Evolutionary conservation across 1,140 invertebrate genomes (phyloP), one percentile per base, ranked within the genome.

Genomic region (Cheumatopsyche charites): DNA sequence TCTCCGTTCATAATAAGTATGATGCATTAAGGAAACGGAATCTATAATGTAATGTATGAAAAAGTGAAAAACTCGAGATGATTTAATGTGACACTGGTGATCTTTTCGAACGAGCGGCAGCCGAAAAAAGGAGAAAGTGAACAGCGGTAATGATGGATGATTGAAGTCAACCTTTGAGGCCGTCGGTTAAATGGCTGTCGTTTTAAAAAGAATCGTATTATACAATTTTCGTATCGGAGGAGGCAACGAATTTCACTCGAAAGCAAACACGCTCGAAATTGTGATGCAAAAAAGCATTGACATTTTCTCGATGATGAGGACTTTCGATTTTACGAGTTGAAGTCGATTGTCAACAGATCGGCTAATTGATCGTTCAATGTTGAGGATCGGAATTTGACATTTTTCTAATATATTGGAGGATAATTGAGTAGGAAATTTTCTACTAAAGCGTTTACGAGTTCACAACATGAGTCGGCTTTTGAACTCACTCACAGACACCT

Each of bases 21-120:
- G 12, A 47, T 13, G 15, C 11, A 47, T 47, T 13, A 13, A 47
- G 15, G 29, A 36, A 36, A 36, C 9, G 29, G n/a, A n/a, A n/a
- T n/a, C n/a, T n/a, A n/a, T n/a, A n/a, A n/a, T 36, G 29, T 36
- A n/a, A n/a, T 47, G 43, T 47, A 47, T 47, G 43, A 3, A 52
- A 52, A 52, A 7, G 1, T 17, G 19, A 52, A 52, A 47, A 15
- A 17, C 47, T 15, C 1, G n/a, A 7, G 47, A 52, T 52, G 47
- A 52, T 52, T 52, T 52, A 52, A 52, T 52, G 47, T 52, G 47
- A 52, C 47, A 52, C n/a, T 52, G 47, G 13, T 52, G 47, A 52
- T 52, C 13, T 52, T 52, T 52, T n/a, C 1, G 47, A 52, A 52
- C 15, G 47, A 52, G 9, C 19, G 47, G 6, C 47, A 5, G 5